Conservation (phyloP, 2,113 vertebrate species). For the Sinosuthora webbiana region DNA sequence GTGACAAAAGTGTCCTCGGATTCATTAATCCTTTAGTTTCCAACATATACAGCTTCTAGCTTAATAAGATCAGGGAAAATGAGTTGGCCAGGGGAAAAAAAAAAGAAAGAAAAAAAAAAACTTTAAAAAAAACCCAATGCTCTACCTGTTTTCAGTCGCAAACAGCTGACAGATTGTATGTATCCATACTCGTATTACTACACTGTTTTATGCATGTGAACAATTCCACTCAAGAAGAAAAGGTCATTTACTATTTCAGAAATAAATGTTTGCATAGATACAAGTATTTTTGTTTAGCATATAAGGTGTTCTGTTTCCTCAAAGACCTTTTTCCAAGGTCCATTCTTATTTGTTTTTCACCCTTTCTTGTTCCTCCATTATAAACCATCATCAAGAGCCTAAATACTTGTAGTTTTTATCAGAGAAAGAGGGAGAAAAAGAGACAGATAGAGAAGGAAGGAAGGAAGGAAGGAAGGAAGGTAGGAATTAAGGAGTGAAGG, state of each 20-base stretch:
- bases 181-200: background rate
- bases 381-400: background rate
- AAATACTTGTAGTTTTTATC: background rate
- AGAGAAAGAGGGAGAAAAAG: accelerated
- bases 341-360: background rate
- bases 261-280: background rate
- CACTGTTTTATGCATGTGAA: background rate
- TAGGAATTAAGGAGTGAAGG: no score
- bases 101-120: background rate
- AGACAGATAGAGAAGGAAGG: accelerated
- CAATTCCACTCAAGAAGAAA: background rate
- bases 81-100: background rate
- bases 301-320: background rate
- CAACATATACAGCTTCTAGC: background rate
- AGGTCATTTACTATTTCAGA: background rate
- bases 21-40: background rate
- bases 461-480: background rate
- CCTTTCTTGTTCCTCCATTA: background rate
- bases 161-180: background rate
- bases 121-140: accelerated
- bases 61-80: background rate
- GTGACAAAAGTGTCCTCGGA: background rate
- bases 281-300: background rate
- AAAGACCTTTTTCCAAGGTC: background rate
- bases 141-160: background rate